Evolutionary conservation across 2,888 invertebrate species (phyloP).

Genomic region (Trachelus stipa): DNA sequence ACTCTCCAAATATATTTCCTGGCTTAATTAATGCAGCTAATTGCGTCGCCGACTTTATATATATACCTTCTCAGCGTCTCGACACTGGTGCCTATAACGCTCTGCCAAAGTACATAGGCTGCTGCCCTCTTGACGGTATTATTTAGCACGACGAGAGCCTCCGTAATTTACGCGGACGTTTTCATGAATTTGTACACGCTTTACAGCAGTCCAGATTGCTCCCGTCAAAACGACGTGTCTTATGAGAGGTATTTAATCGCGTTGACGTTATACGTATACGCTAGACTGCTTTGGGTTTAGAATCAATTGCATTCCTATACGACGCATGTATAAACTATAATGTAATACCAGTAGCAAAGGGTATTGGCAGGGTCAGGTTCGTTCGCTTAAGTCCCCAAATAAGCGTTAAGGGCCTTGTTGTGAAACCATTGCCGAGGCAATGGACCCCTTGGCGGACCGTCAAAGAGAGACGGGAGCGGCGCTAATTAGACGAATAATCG

Average conservation of each 20-base stretch:
- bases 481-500: not conserved
- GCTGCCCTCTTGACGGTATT: not conserved
- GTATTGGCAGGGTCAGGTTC: not conserved
- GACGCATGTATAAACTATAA: not conserved
- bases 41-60: not conserved
- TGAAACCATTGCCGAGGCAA: not conserved
- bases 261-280: not conserved
- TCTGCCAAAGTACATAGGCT: not conserved
- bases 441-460: not conserved
- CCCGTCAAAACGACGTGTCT: not conserved
- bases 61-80: not conserved
- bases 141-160: not conserved
- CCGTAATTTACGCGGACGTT: not conserved
- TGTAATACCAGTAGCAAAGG: not conserved
- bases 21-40: not conserved
- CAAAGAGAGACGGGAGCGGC: not conserved
- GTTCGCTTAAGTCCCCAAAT: not conserved
- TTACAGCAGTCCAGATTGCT: not conserved
- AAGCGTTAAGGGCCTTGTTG: not conserved
- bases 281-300: not conserved
- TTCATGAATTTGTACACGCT: not conserved
- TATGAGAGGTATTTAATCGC: not conserved
- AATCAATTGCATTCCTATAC: not conserved
- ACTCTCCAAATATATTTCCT: not conserved
- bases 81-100: not conserved